phyloP scores from a whole-genome alignment of 2,113 vertebrate genomes.

The Corythaixoides concolor region DNA sequence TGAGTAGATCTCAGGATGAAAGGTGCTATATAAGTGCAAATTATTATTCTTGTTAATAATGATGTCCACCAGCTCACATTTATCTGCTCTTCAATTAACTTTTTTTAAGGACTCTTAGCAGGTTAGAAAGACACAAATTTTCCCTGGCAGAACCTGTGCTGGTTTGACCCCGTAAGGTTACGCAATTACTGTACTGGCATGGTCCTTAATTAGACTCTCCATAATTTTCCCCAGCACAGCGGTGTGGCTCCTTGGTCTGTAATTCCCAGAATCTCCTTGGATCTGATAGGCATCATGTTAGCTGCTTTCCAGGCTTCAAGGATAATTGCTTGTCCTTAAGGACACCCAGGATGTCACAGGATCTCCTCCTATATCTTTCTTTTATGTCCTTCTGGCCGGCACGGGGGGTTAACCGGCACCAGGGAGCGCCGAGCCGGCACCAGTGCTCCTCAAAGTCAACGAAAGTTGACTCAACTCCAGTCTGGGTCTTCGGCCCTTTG shows the following conservation, averaged over 20 bases:
- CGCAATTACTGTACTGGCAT: slow-evolving; percentile 30
- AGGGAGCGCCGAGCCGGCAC: accelerated
- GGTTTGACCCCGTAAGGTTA: slow-evolving; percentile 49
- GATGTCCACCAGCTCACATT: slow-evolving; percentile 19
- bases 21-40: slow-evolving; percentile 6
- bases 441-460: neutral
- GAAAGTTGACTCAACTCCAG: neutral
- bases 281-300: neutral
- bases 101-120: slow-evolving; percentile 39
- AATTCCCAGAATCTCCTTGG: slow-evolving; percentile 53
- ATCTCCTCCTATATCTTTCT: neutral
- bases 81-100: slow-evolving; percentile 63
- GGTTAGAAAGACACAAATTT: slow-evolving; percentile 38
- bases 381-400: neutral
- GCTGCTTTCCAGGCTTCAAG: neutral
- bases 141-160: slow-evolving; percentile 48
- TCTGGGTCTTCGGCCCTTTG: neutral
- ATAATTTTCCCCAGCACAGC: slow-evolving; percentile 23
- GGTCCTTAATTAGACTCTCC: slow-evolving; percentile 59
- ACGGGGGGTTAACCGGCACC: accelerated
- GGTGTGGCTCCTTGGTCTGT: neutral
- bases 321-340: neutral
- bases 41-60: slow-evolving; percentile 40
- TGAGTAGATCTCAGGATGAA: neutral
- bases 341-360: neutral